A percentile compares a stretch with the other conserved stretches of the same genome.
Conservation (phyloP, 2,888 invertebrate species). For the Leptopilina drosophilae region DNA sequence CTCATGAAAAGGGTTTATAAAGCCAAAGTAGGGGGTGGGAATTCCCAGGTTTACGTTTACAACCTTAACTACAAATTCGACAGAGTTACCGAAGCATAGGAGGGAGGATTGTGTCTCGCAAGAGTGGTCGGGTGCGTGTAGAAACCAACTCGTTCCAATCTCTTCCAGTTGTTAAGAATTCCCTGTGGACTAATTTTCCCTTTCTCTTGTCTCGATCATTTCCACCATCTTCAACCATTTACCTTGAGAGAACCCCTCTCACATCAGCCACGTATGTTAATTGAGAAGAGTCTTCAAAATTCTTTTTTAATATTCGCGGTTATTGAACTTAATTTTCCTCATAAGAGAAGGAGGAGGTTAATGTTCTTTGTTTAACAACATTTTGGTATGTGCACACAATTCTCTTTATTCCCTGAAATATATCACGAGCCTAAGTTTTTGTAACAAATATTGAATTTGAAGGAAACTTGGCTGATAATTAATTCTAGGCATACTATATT, state of each 20-base stretch:
- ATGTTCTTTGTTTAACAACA: too few relatives aligned
- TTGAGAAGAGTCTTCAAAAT: background rate
- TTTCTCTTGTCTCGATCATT: conserved; percentile 52
- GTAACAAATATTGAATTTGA: conserved; percentile 18
- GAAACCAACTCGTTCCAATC: conserved; percentile 65
- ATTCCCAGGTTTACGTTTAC: conserved; percentile 77
- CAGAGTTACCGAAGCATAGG: conserved; percentile 75
- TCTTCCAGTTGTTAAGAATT: conserved; percentile 75
- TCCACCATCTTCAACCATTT: conserved; percentile 53
- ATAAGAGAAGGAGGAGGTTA: too few relatives aligned
- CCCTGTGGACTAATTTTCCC: conserved; percentile 74
- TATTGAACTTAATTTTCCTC: too few relatives aligned
- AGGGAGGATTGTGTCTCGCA: conserved; percentile 73
- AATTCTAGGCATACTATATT: background rate
- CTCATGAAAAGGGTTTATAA: conserved; percentile 52
- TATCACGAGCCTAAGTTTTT: background rate
- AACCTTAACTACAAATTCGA: conserved; percentile 76
- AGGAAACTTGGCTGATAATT: background rate
- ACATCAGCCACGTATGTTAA: conserved; percentile 18
- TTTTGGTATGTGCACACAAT: background rate
- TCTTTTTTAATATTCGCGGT: too few relatives aligned
- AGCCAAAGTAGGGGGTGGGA: conserved; percentile 53
- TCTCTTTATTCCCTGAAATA: background rate
- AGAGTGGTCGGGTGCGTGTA: conserved; percentile 73
- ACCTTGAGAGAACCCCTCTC: conserved; percentile 21